Evolutionary conservation across 2,113 vertebrate species (phyloP), one percentile per base, ranked within the genome.

Genomic region (Microtus richardsoni): DNA sequence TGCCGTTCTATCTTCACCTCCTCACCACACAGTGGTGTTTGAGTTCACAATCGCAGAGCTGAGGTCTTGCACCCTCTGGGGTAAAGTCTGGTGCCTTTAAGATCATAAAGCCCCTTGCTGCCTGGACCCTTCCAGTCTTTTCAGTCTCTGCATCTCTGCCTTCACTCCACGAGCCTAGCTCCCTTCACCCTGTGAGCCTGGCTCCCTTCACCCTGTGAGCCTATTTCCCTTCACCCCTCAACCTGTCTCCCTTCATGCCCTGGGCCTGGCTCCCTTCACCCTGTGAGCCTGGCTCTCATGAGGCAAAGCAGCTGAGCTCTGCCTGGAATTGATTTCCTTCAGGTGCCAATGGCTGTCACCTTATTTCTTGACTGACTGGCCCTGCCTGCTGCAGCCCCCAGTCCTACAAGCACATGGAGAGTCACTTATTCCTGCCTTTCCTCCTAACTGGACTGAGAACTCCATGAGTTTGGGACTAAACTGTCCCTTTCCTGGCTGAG

Each of bases 351-450:
- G 14, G 12, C 12, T 14, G 39, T 41, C 88, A 7, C 64, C 0
- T 8, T 66, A 1, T 11, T 47, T 80, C 88, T 13, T 80, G 28
- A 9, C 79, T 58, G 17, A 17, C 60, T 44, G 68, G 30, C 33
- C 9, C 54, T 10, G 12, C 54, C 87, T 21, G 44, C n/a, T 26
- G 2, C n/a, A 54, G 19, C 47, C 33, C n/a, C 44, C 33, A n/a
- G 5, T 9, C n/a, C n/a, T 26, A 24, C 44, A 30, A 3, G 62
- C 3, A 1, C 71, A 28, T 5, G 0, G 2, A 62, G 68, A 28
- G n/a, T 30, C 36, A 2, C 73, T 62, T 16, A 36, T 3, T 36
- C 11, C 13, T 1, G 12, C 24, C 70, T 62, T 62, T 3, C 17
- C 66, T 75, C 70, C 44, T 54, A 12, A 22, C n/a, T 33, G 60